Conservation (phyloP, 2,797 vertebrate species). For the Streptopelia turtur region DNA sequence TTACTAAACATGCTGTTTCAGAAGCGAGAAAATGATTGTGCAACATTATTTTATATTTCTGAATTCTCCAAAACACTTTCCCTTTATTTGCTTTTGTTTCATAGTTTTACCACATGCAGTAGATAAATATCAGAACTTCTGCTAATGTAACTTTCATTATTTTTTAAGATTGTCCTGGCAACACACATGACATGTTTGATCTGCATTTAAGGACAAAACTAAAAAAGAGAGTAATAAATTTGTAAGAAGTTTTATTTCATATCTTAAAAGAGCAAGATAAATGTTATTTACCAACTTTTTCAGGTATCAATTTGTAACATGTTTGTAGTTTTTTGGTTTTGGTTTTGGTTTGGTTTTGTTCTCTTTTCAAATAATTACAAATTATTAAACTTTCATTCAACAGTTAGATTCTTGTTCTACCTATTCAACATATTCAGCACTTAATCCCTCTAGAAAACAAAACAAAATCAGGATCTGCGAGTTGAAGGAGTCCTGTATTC, state of each 20-base stretch:
- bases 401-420: neutral
- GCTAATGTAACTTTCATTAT: neutral
- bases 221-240: neutral
- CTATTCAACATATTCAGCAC: neutral
- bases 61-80: neutral
- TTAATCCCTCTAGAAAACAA: neutral
- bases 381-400: neutral
- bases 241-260: neutral
- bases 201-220: neutral
- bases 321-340: neutral
- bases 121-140: neutral
- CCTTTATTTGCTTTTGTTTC: neutral
- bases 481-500: neutral
- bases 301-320: neutral
- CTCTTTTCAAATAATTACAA: neutral
- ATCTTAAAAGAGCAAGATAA: neutral
- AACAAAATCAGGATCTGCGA: rapidly evolving
- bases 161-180: neutral
- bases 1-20: neutral
- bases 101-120: neutral
- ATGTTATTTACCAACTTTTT: neutral
- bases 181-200: rapidly evolving
- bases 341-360: rapidly evolving
- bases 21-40: neutral
- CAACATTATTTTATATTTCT: neutral